These are phyloP conservation scores for Leucozona laternaria DNA, from an alignment of 2,888 invertebrate genomes.

Conservation along the genomic window DNA sequence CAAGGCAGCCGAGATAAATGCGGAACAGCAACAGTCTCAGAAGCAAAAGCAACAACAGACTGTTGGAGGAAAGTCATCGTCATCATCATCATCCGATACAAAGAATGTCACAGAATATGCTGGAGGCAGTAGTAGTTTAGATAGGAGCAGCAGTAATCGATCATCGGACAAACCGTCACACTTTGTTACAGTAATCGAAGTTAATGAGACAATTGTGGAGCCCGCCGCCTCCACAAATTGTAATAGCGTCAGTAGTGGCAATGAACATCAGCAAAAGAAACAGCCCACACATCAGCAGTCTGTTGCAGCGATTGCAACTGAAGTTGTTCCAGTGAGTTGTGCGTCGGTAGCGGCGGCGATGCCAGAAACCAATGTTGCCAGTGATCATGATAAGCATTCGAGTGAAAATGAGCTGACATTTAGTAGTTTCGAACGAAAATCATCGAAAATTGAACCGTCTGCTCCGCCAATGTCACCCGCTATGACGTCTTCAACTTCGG, in stretches of 20 bases:
- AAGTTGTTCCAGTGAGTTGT: slow-evolving; percentile 74
- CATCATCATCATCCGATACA: slow-evolving; percentile 75
- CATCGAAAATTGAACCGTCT: slow-evolving; percentile 79
- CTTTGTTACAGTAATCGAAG: slow-evolving; percentile 95
- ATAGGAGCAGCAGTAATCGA: slow-evolving; percentile 59
- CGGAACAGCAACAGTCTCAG: slow-evolving; percentile 79
- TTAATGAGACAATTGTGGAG: slow-evolving; percentile 86
- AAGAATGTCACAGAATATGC: slow-evolving; percentile 65
- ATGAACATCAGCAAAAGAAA: slow-evolving; percentile 29
- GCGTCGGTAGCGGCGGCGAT: slow-evolving; percentile 39
- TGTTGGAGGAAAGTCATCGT: slow-evolving; percentile 68
- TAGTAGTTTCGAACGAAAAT: slow-evolving; percentile 81
- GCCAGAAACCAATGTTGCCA: slow-evolving; percentile 71
- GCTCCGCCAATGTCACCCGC: slow-evolving; percentile 83
- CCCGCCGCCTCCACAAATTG: slow-evolving; percentile 43
- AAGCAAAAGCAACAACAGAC: slow-evolving; percentile 62
- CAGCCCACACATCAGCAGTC: slow-evolving; percentile 63
- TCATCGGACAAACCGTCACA: slow-evolving; percentile 82
- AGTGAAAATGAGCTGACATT: slow-evolving; percentile 78
- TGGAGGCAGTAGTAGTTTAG: slow-evolving; percentile 79
- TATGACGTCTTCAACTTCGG: slow-evolving; percentile 76
- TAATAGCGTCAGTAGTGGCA: neutral
- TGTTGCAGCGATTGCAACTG: slow-evolving; percentile 64
- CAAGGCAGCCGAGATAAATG: slow-evolving; percentile 85
- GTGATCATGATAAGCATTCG: slow-evolving; percentile 64